Conservation (phyloP, 2,113 vertebrate species). For the Dolichallabes microphthalmus region DNA sequence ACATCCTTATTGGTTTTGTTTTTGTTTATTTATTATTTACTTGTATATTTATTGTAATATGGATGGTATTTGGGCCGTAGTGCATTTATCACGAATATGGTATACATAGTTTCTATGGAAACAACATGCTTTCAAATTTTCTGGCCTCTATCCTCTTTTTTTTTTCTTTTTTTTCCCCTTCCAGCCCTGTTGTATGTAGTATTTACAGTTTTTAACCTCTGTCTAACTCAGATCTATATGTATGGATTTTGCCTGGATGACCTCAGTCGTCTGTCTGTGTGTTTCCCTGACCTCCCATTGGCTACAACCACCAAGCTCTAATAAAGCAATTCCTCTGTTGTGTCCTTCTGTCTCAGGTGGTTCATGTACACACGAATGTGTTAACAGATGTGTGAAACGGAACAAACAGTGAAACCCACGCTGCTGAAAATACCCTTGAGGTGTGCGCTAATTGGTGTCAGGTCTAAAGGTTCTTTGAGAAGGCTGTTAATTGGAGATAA, state of each 20-base stretch:
- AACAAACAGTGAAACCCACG: conserved; percentile 21
- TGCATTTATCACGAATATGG: too few relatives aligned
- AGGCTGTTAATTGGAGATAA: conserved; percentile 51
- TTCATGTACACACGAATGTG: neutral
- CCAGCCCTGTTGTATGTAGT: neutral
- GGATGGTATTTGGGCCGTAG: too few relatives aligned
- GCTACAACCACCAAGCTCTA: neutral
- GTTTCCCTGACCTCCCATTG: neutral
- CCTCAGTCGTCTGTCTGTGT: neutral
- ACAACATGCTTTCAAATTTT: neutral
- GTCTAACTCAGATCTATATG: neutral
- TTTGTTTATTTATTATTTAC: too few relatives aligned
- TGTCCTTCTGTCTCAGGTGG: neutral
- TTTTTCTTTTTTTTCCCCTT: neutral
- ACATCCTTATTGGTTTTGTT: neutral
- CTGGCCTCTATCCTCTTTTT: neutral
- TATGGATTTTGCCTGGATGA: conserved; percentile 3
- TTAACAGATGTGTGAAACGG: conserved; percentile 36
- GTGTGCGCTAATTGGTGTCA: conserved; percentile 47
- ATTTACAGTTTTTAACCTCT: neutral
- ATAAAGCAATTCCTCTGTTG: neutral
- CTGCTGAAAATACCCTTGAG: conserved; percentile 37
- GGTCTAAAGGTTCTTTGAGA: conserved; percentile 16
- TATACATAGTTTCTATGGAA: neutral
- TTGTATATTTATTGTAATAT: too few relatives aligned